Base-by-base conservation (phyloP, 2,113 vertebrate genomes). In the Gallinago undulata region DNA sequence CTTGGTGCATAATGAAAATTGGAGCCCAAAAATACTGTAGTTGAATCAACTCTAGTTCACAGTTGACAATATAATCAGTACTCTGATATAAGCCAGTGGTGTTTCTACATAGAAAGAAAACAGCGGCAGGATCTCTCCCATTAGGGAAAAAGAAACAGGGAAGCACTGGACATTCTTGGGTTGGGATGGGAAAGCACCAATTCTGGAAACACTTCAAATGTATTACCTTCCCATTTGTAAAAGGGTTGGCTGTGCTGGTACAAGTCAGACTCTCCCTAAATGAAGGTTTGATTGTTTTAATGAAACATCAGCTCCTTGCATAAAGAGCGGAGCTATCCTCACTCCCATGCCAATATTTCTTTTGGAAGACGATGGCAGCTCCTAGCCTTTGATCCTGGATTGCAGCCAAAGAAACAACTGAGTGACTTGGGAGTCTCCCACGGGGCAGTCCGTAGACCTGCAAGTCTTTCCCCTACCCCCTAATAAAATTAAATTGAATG, bases 1-100 rank as follows among this genome's bases (percentile, higher is more conserved):
- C 90, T 85, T 83, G 80, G 89, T 78, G 77, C 64, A 30, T 84
- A 89, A 81, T 96, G 73, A 90, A 94, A 67, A 90, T 81, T 35
- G 56, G 67, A 92, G 73, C 51, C 66, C 35, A 27, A 77, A 74
- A 90, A 94, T 90, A 70, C 86, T 89, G 64, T 80, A 89, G 83
- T 60, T 90, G 48, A 90, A 93, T 90, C 76, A 84, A 2, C 21
- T 84, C 88, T 72, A 94, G 68, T 92, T 90, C 64, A 72, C 73
- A 84, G 76, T 15, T 90, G 87, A 93, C 92, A 80, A 72, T 53
- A 37, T 19, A 81, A 81, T 94, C 94, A 67, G 31, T 95, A 55
- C 17, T 72, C 68, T 92, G 72, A 81, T 80, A 75, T 13, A 90
- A 96, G 56, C 59, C 60, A 64, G 60, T 70, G 70, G 35, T 48